Evolutionary conservation across 2,113 vertebrate genomes (phyloP), one percentile per base, ranked within the genome.

Genomic region (Vulpes vulpes): DNA sequence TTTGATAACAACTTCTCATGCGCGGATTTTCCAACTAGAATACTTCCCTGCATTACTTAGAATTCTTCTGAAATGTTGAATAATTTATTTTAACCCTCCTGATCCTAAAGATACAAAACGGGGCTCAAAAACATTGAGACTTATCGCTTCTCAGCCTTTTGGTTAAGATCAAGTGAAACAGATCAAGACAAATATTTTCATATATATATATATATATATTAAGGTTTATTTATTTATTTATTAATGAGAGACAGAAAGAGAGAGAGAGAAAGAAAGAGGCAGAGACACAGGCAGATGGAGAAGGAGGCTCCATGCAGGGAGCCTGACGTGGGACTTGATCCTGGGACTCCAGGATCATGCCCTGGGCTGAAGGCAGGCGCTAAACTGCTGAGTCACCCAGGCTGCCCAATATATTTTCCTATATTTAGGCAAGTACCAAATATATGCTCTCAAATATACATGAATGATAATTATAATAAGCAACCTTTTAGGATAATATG

Each of bases 91-190:
- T 62, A 90, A 88, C 12, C n/a, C 53, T 88, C 89, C 64, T 92
- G 53, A 83, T 76, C 35, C 51, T 97, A 97, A 82, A 85, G 57
- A 91, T 64, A 93, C 49, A 94, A 96, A 96, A 94, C 38, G 27
- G 96, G 16, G 90, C 55, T 92, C 79, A 89, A 86, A 97, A 89
- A 95, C 23, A 96, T 78, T 1, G 7, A 95, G 38, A 17, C 64
- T 60, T 94, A 96, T 43, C 43, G 43, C 43, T 43, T 43, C 43
- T 43, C 43, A 43, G 43, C 43, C 43, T 43, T 43, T 43, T 43
- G 43, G 43, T 43, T 43, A 43, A 43, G 43, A 43, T 43, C 43
- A 43, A 43, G 43, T 43, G 43, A 43, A 7, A 43, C 6, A 43
- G 43, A 43, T 43, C 43, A 43, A 43, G 43, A 43, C 43, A 43